These are phyloP conservation scores for Apamea crenata DNA, from an alignment of 2,888 invertebrate species.

Conservation along the genomic window DNA sequence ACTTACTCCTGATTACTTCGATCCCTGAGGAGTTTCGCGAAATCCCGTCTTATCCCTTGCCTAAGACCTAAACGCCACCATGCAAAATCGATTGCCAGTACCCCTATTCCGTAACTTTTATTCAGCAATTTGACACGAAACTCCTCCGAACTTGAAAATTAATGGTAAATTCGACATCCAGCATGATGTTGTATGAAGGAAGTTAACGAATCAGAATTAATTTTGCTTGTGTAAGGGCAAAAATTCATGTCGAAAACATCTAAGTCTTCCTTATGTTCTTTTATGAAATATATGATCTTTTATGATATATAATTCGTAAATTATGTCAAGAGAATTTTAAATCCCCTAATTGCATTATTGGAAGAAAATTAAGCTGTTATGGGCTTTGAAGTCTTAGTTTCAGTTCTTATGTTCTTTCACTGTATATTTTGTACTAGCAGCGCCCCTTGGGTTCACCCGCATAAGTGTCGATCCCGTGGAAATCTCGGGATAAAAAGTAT, in stretches of 20 bases:
- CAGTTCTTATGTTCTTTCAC: background rate
- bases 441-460: too few relatives aligned
- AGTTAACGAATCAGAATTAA: constrained; percentile 62
- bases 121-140: constrained; percentile 51
- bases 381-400: constrained; percentile 9
- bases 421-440: too few relatives aligned
- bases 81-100: constrained; percentile 63
- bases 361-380: background rate
- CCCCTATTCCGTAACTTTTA: constrained; percentile 67
- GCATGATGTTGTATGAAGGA: constrained; percentile 50
- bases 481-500: too few relatives aligned
- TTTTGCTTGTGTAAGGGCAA: constrained; percentile 48
- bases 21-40: constrained; percentile 63
- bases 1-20: constrained; percentile 69
- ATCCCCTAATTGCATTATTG: background rate
- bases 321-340: constrained; percentile 4
- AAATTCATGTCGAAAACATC: constrained; percentile 25
- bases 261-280: constrained; percentile 9
- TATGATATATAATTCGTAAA: constrained; percentile 28
- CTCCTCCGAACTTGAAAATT: constrained; percentile 52
- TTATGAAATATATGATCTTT: constrained; percentile 32
- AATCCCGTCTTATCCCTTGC: constrained; percentile 66
- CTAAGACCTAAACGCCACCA: constrained; percentile 65
- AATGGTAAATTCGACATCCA: constrained; percentile 52
- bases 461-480: too few relatives aligned